Evolutionary conservation across 2,888 invertebrate genomes (phyloP).

Genomic region (Aradus depressus): DNA sequence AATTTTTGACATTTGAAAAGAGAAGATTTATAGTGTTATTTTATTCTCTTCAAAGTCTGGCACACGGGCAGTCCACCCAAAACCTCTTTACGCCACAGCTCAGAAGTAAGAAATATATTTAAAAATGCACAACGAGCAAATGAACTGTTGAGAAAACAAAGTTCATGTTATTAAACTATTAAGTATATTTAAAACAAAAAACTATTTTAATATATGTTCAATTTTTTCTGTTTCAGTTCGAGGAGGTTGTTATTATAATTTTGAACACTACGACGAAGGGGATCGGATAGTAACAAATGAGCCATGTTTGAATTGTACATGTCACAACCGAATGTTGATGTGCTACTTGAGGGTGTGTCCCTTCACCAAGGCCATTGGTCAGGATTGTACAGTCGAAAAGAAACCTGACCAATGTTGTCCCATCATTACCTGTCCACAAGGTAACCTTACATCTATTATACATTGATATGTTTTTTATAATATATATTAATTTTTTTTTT

Average conservation of each 20-base stretch:
- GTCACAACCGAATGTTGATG: constrained; percentile 90
- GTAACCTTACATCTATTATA: constrained; percentile 41
- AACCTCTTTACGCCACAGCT: no score
- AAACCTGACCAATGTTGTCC: constrained; percentile 88
- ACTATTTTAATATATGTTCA: no score
- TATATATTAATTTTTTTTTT: background rate
- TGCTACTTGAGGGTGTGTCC: constrained; percentile 88
- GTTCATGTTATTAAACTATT: no score
- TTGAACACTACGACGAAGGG: constrained; percentile 84
- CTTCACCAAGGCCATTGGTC: constrained; percentile 85
- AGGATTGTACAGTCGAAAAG: constrained; percentile 82
- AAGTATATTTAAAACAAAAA: no score
- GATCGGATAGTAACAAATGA: constrained; percentile 90
- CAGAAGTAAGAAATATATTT: no score
- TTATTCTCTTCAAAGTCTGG: no score
- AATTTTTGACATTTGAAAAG: no score
- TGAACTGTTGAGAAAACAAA: no score
- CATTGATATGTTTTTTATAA: background rate
- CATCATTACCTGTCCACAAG: constrained; percentile 84
- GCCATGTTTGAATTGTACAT: constrained; percentile 90
- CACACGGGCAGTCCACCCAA: no score
- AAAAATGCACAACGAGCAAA: no score
- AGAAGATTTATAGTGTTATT: no score
- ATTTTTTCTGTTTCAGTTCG: constrained; percentile 15
- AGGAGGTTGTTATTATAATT: constrained; percentile 72